Base-by-base conservation (phyloP, 1,140 invertebrate species). In the Chironomus tepperi region DNA sequence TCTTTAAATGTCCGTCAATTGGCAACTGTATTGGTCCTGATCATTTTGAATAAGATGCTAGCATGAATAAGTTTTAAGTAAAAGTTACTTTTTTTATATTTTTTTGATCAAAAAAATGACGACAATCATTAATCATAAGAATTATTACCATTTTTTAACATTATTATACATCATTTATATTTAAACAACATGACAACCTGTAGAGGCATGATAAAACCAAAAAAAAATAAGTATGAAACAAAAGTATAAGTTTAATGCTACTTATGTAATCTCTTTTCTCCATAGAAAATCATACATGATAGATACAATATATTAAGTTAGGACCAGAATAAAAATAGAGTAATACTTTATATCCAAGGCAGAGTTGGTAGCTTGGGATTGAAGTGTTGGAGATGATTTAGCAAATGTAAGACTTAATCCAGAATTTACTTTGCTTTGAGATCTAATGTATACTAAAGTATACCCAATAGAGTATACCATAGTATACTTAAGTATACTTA, bases 171-270 rank as follows among this genome's bases (percentile, higher is more conserved):
- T 57, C 47, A 57, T 57, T 57, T 57, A 57, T 57, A 57, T 57
- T n/a, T 57, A 57, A n/a, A 70, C 18, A 19, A 19, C 16, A 70
- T 19, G 19, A 70, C 6, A 70, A 70, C 65, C 19, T 70, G 19
- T 70, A 70, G 65, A 70, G 65, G 65, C 65, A 15, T 70, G 65
- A 70, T 70, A 70, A 70, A 70, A 18, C 65, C 16, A 70, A 70
- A 70, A 67, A 19, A 19, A 70, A 70, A 70, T 2, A 70, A 70
- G n/a, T n/a, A 57, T 34, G 24, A 34, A 34, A 34, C 24, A 34
- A 34, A 34, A 34, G 24, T 34, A 34, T 34, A 34, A 34, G 24
- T 34, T n/a, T n/a, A 57, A 57, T n/a, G n/a, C n/a, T 57, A 57
- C n/a, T 57, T 57, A 57, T 57, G 47, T 57, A 57, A 57, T 57